A percentile compares a stretch with the other conserved stretches of the same genome.
Evolutionary conservation across 2,888 invertebrate species (phyloP).

Genomic region (Drosophila borborema): DNA sequence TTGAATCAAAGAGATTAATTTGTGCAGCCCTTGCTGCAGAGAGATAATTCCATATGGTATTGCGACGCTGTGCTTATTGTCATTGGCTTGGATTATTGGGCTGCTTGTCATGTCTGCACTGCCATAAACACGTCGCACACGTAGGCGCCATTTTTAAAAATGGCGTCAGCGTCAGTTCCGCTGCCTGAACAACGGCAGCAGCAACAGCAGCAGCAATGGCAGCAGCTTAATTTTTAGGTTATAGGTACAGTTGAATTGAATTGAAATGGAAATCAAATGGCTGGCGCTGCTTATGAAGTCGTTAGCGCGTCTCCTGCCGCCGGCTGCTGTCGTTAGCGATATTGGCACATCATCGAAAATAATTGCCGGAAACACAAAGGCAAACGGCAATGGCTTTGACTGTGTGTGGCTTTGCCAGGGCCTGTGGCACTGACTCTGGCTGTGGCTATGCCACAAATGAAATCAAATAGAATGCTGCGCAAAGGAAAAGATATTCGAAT

Average conservation of each 20-base stretch:
- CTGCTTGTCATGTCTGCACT: constrained; percentile 39
- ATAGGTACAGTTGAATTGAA: constrained; percentile 62
- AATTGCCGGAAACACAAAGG: constrained; percentile 80
- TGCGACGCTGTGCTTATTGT: constrained; percentile 46
- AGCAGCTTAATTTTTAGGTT: not conserved
- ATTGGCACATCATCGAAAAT: constrained; percentile 77
- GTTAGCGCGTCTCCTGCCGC: constrained; percentile 48
- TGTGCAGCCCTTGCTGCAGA: not conserved
- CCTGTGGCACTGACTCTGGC: not conserved
- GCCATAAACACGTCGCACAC: constrained; percentile 77
- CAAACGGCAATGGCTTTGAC: constrained; percentile 38
- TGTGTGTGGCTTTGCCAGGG: not conserved
- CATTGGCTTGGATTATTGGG: constrained; percentile 41
- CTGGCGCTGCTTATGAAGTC: constrained; percentile 71
- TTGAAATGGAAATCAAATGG: constrained; percentile 53
- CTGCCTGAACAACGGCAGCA: constrained; percentile 26
- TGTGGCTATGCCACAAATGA: constrained; percentile 49
- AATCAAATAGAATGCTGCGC: constrained; percentile 56
- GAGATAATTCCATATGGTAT: constrained; percentile 14
- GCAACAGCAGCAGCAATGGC: not conserved
- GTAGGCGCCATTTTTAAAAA: constrained; percentile 73
- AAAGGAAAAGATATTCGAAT: constrained; percentile 55
- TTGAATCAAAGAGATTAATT: not conserved
- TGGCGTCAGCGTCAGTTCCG: constrained; percentile 69
- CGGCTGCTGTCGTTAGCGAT: constrained; percentile 36